A percentile compares a stretch with the other conserved stretches of the same genome.
Evolutionary conservation across 2,888 invertebrate species (phyloP).

Genomic region (Parascotia fuliginaria): DNA sequence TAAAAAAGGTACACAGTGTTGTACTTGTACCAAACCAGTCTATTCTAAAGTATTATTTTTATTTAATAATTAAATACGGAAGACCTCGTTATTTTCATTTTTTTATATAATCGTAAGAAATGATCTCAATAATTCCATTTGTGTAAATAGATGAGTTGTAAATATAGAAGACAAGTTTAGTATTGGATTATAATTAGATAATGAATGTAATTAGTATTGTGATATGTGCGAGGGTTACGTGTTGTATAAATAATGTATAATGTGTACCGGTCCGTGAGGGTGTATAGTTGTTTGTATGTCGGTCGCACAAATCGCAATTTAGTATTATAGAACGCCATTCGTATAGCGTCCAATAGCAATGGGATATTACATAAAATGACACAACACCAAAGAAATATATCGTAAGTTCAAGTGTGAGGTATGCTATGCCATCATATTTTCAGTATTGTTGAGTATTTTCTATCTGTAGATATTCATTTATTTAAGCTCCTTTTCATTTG

Average conservation of each 20-base stretch:
- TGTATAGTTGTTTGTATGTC: constrained; percentile 24
- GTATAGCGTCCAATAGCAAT: constrained; percentile 80
- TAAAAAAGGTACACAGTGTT: constrained; percentile 52
- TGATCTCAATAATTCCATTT: constrained; percentile 86
- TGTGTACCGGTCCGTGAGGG: constrained; percentile 31
- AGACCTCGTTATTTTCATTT: constrained; percentile 74
- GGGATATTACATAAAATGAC: constrained; percentile 68
- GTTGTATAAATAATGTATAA: constrained; percentile 49
- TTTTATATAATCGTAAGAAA: constrained; percentile 72
- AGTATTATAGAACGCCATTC: constrained; percentile 64
- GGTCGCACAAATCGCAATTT: constrained; percentile 53
- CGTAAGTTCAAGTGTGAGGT: constrained; percentile 71
- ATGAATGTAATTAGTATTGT: constrained; percentile 57
- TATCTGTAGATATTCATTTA: constrained; percentile 39
- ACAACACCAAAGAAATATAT: constrained; percentile 84
- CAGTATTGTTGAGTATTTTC: constrained; percentile 80
- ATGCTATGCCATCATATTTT: constrained; percentile 74
- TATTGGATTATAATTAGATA: constrained; percentile 53
- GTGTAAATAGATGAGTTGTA: constrained; percentile 78
- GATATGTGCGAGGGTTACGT: constrained; percentile 53
- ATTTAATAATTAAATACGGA: constrained; percentile 62
- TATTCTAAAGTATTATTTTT: constrained; percentile 81
- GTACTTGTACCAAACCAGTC: constrained; percentile 78
- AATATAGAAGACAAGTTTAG: constrained; percentile 69
- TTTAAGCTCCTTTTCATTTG: constrained; percentile 13